Conservation (phyloP, 1,140 invertebrate genomes). For the Helicoverpa zea region DNA sequence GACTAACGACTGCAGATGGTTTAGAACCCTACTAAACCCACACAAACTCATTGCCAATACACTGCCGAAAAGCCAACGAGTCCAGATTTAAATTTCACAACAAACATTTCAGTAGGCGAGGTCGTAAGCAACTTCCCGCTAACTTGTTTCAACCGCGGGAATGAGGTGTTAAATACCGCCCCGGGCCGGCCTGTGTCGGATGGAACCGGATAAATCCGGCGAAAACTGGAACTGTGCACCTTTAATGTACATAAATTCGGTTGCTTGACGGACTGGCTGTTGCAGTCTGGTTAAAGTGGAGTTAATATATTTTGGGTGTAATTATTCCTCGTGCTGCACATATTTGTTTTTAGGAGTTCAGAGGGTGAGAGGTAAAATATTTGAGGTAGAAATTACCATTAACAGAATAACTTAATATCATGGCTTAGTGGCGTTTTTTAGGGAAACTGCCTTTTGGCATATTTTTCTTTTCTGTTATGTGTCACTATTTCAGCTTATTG, state of each 20-base stretch:
- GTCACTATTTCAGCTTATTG: background rate
- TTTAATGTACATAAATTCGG: conserved; percentile 43
- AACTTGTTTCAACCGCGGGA: conserved; percentile 57
- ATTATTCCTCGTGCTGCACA: background rate
- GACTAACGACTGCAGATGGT: no score
- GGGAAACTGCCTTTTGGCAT: background rate
- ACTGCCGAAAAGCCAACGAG: conserved; percentile 26
- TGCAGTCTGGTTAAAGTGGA: conserved; percentile 20
- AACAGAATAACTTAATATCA: background rate
- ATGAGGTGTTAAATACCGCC: conserved; percentile 71
- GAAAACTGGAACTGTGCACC: conserved; percentile 55
- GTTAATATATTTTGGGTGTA: conserved; percentile 12
- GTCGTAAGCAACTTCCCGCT: conserved; percentile 46
- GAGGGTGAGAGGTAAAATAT: background rate
- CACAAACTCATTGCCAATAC: conserved; percentile 20
- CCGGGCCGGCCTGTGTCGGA: conserved; percentile 59
- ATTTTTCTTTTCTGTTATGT: background rate
- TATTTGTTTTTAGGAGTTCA: background rate
- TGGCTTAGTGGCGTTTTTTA: background rate
- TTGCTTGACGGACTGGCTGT: conserved; percentile 38
- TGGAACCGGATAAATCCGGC: conserved; percentile 57
- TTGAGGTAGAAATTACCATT: background rate
- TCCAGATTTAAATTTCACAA: conserved; percentile 45
- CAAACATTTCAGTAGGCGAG: conserved; percentile 40
- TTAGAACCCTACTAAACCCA: background rate